Conservation (phyloP, 2,797 vertebrate genomes). For the Chiloscyllium punctatum region DNA sequence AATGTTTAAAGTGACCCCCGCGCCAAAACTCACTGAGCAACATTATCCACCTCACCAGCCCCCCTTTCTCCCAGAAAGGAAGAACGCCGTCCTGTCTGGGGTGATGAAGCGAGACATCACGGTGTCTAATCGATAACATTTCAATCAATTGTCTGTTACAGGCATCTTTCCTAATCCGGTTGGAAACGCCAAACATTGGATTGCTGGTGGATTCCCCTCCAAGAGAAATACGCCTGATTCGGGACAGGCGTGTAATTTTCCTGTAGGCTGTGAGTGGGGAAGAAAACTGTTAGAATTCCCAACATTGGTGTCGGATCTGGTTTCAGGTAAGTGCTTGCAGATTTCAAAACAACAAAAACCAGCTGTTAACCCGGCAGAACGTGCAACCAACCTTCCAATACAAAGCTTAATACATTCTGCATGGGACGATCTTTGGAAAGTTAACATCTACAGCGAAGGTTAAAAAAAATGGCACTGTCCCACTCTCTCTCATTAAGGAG, state of each 20-base stretch:
- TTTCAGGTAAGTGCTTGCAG: constrained; percentile 37
- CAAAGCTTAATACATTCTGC: not conserved
- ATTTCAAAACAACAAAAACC: constrained; percentile 2
- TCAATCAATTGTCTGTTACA: constrained; percentile 33
- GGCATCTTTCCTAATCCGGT: constrained; percentile 6
- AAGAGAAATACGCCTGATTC: constrained; percentile 3
- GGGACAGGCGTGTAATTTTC: constrained; percentile 36
- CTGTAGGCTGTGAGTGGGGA: not conserved
- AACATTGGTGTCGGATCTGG: constrained; percentile 32
- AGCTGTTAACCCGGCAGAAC: not conserved
- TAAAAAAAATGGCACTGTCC: too few relatives aligned
- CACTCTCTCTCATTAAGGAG: too few relatives aligned
- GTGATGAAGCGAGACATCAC: not conserved
- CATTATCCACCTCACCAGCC: not conserved
- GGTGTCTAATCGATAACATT: constrained; percentile 7
- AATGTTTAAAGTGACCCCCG: not conserved
- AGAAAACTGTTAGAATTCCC: not conserved
- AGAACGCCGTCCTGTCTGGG: not conserved
- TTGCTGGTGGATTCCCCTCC: constrained; percentile 14
- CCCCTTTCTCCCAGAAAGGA: not conserved
- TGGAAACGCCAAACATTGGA: constrained; percentile 41
- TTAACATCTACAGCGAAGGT: not conserved
- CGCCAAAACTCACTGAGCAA: not conserved
- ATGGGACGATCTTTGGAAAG: not conserved
- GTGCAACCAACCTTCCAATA: not conserved